phyloP scores from a whole-genome alignment of 1,140 invertebrate species.

The Mycetomoellerius zeteki region DNA sequence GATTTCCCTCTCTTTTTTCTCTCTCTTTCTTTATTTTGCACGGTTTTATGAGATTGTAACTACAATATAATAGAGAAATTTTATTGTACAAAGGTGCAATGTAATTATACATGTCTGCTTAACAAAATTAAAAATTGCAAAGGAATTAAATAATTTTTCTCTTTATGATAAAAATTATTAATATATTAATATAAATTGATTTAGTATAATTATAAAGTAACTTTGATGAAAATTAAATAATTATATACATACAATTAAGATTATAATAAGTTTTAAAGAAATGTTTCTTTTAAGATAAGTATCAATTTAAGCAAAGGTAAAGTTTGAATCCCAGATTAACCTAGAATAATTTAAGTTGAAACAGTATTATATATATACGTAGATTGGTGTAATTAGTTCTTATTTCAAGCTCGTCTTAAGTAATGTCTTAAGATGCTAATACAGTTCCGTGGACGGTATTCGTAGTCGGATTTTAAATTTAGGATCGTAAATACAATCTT shows the following conservation, averaged over 20 bases:
- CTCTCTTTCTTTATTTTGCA: background rate
- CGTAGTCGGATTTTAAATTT: too few species aligned
- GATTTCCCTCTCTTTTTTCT: too few species aligned
- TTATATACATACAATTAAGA: background rate
- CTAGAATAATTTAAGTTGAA: background rate
- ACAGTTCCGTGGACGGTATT: too few species aligned
- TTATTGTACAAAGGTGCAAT: background rate
- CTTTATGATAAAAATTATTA: background rate
- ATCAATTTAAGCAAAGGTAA: background rate
- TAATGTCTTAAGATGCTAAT: too few species aligned
- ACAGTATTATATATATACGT: background rate
- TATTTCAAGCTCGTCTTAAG: too few species aligned
- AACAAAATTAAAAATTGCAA: background rate
- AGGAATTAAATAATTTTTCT: background rate
- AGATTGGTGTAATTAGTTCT: too few species aligned
- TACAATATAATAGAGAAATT: background rate
- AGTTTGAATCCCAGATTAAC: background rate
- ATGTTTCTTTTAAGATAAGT: background rate
- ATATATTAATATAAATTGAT: constrained; percentile 9
- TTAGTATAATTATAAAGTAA: background rate
- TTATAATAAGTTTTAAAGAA: background rate
- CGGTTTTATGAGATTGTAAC: background rate
- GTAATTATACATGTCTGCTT: background rate
- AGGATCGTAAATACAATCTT: too few species aligned
- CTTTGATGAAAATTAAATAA: background rate